Conservation (phyloP, 2,797 vertebrate genomes). For the Pelodytes ibericus region DNA sequence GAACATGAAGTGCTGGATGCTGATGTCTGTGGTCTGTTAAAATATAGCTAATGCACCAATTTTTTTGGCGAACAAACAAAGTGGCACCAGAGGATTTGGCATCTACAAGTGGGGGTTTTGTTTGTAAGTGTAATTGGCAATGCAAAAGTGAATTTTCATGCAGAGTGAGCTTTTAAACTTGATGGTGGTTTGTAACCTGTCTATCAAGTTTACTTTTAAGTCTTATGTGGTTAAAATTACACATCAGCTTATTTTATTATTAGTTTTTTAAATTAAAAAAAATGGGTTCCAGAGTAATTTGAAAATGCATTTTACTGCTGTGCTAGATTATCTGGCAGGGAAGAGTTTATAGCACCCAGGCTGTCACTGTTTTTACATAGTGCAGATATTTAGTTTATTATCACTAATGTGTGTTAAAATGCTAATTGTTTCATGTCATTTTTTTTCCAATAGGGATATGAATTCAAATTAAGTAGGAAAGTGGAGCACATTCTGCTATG, state of each 20-base stretch:
- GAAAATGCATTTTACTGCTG: neutral
- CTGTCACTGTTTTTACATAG: neutral
- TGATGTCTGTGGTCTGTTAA: conserved; percentile 45
- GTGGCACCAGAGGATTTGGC: conserved; percentile 44
- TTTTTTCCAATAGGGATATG: neutral
- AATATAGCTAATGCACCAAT: conserved; percentile 48
- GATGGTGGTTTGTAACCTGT: conserved; percentile 27
- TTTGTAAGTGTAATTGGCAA: conserved; percentile 44
- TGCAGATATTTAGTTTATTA: neutral
- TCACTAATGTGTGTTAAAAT: neutral
- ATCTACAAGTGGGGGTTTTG: conserved; percentile 32
- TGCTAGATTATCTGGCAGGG: conserved; percentile 5
- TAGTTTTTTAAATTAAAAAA: conserved; percentile 13
- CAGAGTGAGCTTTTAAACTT: conserved; percentile 42
- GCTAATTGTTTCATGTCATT: neutral
- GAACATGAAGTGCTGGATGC: conserved; percentile 40
- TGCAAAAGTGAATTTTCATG: conserved; percentile 33
- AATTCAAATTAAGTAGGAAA: too few relatives aligned
- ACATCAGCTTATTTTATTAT: conserved; percentile 32
- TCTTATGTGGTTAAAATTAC: conserved; percentile 38
- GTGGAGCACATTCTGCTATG: too few relatives aligned
- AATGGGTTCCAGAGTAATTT: neutral
- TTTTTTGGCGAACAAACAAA: conserved; percentile 54
- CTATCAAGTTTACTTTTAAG: conserved; percentile 42
- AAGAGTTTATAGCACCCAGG: neutral